These are phyloP conservation scores for Tetragnatha versicolor DNA, from an alignment of 1,140 invertebrate species.

Conservation along the genomic window DNA sequence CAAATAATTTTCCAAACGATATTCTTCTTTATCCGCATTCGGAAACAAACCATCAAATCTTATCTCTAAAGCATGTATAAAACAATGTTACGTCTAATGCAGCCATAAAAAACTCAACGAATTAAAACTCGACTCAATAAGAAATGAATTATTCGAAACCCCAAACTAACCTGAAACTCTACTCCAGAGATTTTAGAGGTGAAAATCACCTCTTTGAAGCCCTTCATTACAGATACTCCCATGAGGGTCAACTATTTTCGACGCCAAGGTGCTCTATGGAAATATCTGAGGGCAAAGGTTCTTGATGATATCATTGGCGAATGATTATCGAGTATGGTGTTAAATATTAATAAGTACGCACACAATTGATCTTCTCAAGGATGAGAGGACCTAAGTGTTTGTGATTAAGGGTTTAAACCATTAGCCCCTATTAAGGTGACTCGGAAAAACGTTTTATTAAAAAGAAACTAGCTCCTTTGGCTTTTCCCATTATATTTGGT, in stretches of 20 bases:
- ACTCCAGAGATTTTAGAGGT: not conserved
- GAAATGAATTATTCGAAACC: too few species aligned
- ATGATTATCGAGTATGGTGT: conserved; percentile 43
- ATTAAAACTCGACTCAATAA: too few species aligned
- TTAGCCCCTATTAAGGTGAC: not conserved
- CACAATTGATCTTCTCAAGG: conserved; percentile 44
- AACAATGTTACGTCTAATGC: too few species aligned
- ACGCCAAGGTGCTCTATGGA: conserved; percentile 40
- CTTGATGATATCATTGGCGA: conserved; percentile 45
- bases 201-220: conserved; percentile 7
- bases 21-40: too few species aligned
- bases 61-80: too few species aligned
- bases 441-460: too few species aligned
- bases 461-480: too few species aligned
- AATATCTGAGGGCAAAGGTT: conserved; percentile 35
- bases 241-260: conserved; percentile 39
- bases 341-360: conserved; percentile 51
- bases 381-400: conserved; percentile 20
- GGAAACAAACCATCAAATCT: too few species aligned
- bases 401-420: conserved; percentile 34
- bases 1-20: too few species aligned
- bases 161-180: not conserved
- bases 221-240: not conserved
- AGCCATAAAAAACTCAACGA: too few species aligned
- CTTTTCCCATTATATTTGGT: too few species aligned